Percentiles rank a stretch among this genome's conserved stretches.
These are phyloP conservation scores for Scortum barcoo DNA, from an alignment of 2,113 vertebrate genomes.

Conservation along the genomic window DNA sequence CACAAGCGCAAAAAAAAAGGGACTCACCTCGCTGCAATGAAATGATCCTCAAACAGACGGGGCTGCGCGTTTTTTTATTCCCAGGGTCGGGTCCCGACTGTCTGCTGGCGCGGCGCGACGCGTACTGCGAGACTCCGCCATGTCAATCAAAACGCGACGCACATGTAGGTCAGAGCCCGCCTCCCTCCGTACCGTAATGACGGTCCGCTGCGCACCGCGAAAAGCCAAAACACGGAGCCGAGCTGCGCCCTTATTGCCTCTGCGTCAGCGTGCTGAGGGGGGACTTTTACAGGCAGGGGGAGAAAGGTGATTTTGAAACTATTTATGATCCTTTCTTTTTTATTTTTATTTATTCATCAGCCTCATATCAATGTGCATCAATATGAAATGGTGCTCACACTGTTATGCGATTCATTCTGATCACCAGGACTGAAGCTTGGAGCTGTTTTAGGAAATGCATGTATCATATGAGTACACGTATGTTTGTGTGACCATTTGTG, in stretches of 20 bases:
- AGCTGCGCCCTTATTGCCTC: neutral
- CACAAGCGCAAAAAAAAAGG: constrained; percentile 51
- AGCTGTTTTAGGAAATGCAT: neutral
- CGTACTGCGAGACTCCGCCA: constrained; percentile 82
- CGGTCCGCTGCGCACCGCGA: constrained; percentile 1
- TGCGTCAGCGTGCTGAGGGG: too few species aligned
- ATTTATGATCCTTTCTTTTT: neutral
- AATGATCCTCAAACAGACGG: constrained; percentile 78
- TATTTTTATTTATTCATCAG: neutral
- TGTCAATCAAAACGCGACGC: constrained; percentile 83
- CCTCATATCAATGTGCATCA: neutral
- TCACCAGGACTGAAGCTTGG: neutral
- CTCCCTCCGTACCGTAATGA: constrained; percentile 74
- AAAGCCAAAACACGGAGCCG: constrained; percentile 23
- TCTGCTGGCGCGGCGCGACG: constrained; percentile 80
- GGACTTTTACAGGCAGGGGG: neutral
- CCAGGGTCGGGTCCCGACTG: constrained; percentile 80
- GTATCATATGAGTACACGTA: neutral
- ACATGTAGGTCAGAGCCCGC: constrained; percentile 79
- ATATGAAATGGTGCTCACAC: neutral
- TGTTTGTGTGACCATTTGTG: neutral
- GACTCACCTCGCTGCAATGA: constrained; percentile 84
- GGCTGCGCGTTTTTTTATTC: constrained; percentile 79
- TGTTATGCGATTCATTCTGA: neutral
- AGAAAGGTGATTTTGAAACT: neutral